Conservation (phyloP, 2,113 vertebrate species). For the Cyanoderma ruficeps region DNA sequence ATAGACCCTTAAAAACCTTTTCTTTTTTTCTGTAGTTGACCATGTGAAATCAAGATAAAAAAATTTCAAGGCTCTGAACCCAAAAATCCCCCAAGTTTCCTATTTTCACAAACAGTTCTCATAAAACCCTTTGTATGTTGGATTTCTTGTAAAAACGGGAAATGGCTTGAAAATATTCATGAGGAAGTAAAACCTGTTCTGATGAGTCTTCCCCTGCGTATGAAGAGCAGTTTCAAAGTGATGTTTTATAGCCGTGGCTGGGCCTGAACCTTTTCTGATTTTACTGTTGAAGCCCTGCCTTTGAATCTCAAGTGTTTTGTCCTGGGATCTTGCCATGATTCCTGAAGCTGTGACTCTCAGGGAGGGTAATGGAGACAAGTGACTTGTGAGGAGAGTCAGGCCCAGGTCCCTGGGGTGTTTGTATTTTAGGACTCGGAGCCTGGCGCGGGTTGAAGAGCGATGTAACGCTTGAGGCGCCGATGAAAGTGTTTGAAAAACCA, state of each 20-base stretch:
- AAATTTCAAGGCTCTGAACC: not conserved
- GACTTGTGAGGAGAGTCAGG: not conserved
- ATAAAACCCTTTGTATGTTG: not conserved
- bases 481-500: slow-evolving; percentile 1
- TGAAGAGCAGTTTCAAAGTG: not conserved
- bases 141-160: not conserved
- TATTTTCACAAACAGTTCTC: not conserved
- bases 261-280: not conserved
- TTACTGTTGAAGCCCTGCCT: not conserved
- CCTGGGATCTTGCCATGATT: not conserved
- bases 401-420: not conserved
- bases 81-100: not conserved
- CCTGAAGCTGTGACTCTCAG: not conserved
- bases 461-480: not conserved
- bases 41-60: not conserved
- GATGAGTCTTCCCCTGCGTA: not conserved
- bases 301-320: not conserved
- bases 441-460: not conserved
- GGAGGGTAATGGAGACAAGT: not conserved
- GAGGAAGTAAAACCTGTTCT: not conserved
- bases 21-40: not conserved
- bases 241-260: not conserved
- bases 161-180: not conserved
- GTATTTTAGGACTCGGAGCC: not conserved
- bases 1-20: not conserved